Evolutionary conservation across 2,113 vertebrate species (phyloP).

Genomic region (Philantomba maxwellii): DNA sequence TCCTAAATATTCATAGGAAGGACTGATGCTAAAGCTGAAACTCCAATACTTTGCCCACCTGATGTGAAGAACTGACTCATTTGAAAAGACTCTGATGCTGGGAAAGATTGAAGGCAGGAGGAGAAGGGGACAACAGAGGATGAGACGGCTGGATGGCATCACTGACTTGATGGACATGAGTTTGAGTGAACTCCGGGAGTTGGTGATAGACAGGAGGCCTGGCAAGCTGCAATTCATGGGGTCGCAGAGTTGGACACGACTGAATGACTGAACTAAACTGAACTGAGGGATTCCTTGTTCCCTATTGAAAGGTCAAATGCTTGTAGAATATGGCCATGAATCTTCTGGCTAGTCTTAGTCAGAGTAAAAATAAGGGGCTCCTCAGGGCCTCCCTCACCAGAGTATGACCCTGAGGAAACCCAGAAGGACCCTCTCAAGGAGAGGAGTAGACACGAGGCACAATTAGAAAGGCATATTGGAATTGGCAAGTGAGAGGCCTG

Average conservation of each 20-base stretch:
- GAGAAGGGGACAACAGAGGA: neutral
- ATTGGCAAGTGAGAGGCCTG: neutral
- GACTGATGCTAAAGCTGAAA: neutral
- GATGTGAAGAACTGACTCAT: neutral
- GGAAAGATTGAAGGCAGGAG: neutral
- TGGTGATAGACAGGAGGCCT: too few relatives aligned
- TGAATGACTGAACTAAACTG: too few relatives aligned
- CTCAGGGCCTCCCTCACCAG: neutral
- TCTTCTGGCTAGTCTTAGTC: neutral
- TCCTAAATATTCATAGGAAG: neutral
- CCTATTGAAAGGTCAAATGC: neutral
- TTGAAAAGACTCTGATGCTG: neutral
- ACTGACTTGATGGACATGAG: too few relatives aligned
- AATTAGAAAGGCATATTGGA: fast-evolving
- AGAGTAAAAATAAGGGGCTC: neutral
- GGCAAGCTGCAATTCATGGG: fast-evolving
- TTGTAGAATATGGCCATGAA: neutral
- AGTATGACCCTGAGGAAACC: neutral
- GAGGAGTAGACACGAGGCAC: neutral
- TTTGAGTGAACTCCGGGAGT: too few relatives aligned
- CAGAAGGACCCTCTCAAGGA: neutral
- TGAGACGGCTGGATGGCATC: too few relatives aligned
- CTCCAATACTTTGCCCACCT: neutral
- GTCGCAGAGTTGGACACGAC: fast-evolving
- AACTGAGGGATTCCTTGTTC: neutral